A percentile compares a stretch with the other conserved stretches of the same genome.
phyloP scores from a whole-genome alignment of 2,113 vertebrate species.

The Nipponia nippon region DNA sequence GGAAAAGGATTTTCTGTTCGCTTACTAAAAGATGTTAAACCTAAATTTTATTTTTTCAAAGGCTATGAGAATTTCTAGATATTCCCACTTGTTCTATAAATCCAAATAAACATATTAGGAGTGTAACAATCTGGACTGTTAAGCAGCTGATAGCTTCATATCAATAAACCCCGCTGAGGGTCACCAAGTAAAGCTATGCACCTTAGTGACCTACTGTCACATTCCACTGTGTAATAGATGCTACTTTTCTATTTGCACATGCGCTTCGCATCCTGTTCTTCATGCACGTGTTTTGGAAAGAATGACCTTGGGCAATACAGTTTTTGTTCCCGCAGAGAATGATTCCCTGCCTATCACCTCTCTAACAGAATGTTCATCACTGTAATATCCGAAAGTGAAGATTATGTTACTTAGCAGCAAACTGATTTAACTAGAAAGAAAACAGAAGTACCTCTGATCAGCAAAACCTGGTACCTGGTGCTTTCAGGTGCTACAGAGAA shows the following conservation, averaged over 20 bases:
- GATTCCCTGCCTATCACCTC: background rate
- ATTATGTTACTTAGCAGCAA: background rate
- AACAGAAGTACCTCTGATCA: background rate
- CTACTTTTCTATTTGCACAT: background rate
- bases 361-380: background rate
- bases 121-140: background rate
- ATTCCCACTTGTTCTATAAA: background rate
- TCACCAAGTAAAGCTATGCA: background rate
- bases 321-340: background rate
- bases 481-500: background rate
- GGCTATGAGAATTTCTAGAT: background rate
- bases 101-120: background rate
- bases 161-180: background rate
- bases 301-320: background rate
- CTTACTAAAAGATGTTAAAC: background rate
- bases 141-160: background rate
- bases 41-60: background rate
- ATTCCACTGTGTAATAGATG: background rate
- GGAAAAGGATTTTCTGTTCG: background rate
- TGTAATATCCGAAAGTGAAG: background rate
- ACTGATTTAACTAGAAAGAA: background rate
- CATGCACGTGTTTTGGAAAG: background rate
- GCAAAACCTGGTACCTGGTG: background rate
- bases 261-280: background rate
- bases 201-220: background rate